Evolutionary conservation across 1,140 invertebrate genomes (phyloP), one percentile per base, ranked within the genome.

Genomic region (Trichonephila inaurata): DNA sequence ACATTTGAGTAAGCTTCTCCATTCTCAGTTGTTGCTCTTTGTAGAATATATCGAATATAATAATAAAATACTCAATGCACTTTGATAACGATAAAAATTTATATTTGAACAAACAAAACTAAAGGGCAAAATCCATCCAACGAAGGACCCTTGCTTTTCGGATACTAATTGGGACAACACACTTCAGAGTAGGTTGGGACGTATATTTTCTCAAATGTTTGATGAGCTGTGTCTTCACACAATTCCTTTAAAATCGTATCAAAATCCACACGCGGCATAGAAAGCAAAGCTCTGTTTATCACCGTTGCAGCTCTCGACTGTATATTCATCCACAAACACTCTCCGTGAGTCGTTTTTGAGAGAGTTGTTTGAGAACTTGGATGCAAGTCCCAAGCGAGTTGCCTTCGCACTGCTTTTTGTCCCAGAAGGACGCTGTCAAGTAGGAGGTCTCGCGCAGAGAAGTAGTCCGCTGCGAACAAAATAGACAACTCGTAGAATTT

Each of bases 351-450:
- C 33, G 90, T 85, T 91, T 85, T 85, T 82, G 81, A 91, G 90
- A 91, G 58, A 91, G 90, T 83, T 91, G 90, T 91, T 91, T 91
- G 90, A 66, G 88, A 90, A 81, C 62, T 90, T 40, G 77, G 90
- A 62, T 44, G 90, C 28, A 28, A 44, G 90, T 91, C 90, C 90
- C 90, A 40, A 16, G 81, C 51, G 90, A 51, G 77, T 91, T 91
- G 21, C 90, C 60, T 91, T 85, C 90, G 77, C 81, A 82, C 90
- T 83, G 60, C 77, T 91, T 83, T 83, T 66, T 83, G 90, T 91
- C 90, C 81, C 90, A 40, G 81, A 83, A 91, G 90, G 81, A 85
- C 72, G 33, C 90, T 91, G 90, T 91, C 90, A 91, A 91, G 90
- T 89, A 81, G 69, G 28, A 85, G 62, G 85, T 89, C 40, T 44